Evolutionary conservation across 2,888 invertebrate genomes (phyloP).

Genomic region (Drosophila nr. perissopoda): DNA sequence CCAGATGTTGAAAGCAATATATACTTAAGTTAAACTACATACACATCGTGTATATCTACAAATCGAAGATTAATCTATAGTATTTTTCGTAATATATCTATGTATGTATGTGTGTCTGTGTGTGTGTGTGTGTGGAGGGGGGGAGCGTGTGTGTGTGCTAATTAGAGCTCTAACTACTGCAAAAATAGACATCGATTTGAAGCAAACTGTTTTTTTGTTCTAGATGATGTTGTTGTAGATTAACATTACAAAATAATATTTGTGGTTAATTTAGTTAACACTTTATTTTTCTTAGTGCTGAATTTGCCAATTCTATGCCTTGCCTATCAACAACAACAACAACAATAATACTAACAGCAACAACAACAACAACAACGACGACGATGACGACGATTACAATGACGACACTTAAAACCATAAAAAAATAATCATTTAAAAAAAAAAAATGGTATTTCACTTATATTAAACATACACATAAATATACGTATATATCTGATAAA

Average conservation of each 20-base stretch:
- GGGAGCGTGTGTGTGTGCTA: slow-evolving; percentile 3
- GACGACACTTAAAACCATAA: slow-evolving; percentile 28
- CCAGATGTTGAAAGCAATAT: slow-evolving; percentile 1
- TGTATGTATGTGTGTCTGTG: not conserved
- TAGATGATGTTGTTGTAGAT: slow-evolving; percentile 19
- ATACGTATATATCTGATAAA: slow-evolving; percentile 15
- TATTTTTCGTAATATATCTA: not conserved
- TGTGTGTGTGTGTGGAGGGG: not conserved
- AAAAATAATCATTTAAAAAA: slow-evolving; percentile 6
- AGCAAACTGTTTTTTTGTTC: slow-evolving; percentile 14
- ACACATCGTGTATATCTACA: slow-evolving; percentile 4
- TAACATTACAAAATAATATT: slow-evolving; percentile 1
- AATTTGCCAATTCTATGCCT: not conserved
- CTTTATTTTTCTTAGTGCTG: slow-evolving; percentile 3
- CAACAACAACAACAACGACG: slow-evolving; percentile 19
- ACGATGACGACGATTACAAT: slow-evolving; percentile 16
- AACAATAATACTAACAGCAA: slow-evolving; percentile 10
- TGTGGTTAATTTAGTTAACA: slow-evolving; percentile 1
- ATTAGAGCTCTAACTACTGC: slow-evolving; percentile 55
- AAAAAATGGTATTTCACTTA: slow-evolving; percentile 15
- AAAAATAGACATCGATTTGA: slow-evolving; percentile 49
- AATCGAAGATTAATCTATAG: not conserved
- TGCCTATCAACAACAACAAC: slow-evolving; percentile 18
- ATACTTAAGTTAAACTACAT: not conserved
- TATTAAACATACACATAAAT: slow-evolving; percentile 24